These are phyloP conservation scores for Microctonus brassicae DNA, from an alignment of 2,888 invertebrate genomes.

Conservation along the genomic window DNA sequence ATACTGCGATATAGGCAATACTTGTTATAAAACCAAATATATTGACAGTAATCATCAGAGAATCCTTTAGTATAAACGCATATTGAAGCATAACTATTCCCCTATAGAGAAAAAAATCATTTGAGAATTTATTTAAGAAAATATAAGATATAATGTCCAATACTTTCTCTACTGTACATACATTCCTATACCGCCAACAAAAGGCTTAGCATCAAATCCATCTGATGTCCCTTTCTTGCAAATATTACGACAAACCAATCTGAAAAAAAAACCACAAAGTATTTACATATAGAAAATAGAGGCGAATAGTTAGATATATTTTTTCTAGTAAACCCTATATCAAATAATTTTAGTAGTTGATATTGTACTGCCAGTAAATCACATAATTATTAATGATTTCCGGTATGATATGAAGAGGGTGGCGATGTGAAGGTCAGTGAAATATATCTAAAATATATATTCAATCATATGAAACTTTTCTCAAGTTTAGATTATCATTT, in stretches of 20 bases:
- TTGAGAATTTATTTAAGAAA: not conserved
- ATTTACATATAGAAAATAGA: no score
- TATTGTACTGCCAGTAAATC: not conserved
- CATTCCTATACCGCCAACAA: slow-evolving; percentile 83
- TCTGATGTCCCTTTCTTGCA: slow-evolving; percentile 78
- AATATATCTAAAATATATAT: not conserved
- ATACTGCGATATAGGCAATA: slow-evolving; percentile 77
- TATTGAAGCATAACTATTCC: slow-evolving; percentile 82
- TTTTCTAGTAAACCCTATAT: not conserved
- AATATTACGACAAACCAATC: slow-evolving; percentile 78
- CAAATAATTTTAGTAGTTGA: not conserved
- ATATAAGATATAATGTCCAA: not conserved
- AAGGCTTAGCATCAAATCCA: slow-evolving; percentile 78
- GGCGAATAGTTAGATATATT: not conserved
- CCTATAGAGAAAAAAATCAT: slow-evolving; percentile 73
- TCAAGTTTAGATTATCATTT: slow-evolving; percentile 3
- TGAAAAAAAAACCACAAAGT: slow-evolving; percentile 23
- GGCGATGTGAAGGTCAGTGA: not conserved
- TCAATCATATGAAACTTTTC: no score
- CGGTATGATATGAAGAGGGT: not conserved
- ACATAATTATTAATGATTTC: slow-evolving; percentile 2
- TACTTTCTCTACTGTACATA: slow-evolving; percentile 70
- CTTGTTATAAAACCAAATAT: slow-evolving; percentile 80
- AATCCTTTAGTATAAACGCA: slow-evolving; percentile 80
- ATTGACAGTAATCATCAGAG: slow-evolving; percentile 84